phyloP scores from a whole-genome alignment of 1,140 invertebrate genomes.

The Magallana angulata region DNA sequence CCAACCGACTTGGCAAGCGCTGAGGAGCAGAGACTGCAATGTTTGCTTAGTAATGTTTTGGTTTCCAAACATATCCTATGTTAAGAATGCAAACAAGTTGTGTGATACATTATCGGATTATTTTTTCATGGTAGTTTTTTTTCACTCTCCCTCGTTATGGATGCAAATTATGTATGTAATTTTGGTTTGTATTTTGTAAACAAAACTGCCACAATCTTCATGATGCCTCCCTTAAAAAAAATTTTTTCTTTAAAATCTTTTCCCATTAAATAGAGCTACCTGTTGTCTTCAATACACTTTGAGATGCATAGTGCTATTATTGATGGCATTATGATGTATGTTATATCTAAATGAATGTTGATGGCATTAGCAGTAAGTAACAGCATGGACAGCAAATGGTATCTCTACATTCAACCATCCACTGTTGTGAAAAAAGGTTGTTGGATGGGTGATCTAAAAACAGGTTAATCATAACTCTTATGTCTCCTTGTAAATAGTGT shows the following conservation, averaged over 20 bases:
- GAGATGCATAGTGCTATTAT: not conserved
- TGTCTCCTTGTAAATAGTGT: conserved; percentile 25
- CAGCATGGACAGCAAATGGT: not conserved
- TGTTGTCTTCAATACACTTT: not conserved
- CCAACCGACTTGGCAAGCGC: conserved; percentile 41
- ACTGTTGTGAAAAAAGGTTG: conserved; percentile 28
- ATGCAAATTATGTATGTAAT: conserved; percentile 9
- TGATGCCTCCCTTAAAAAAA: not conserved
- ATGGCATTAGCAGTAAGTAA: not conserved
- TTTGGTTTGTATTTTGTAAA: not conserved
- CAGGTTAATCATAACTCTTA: not conserved
- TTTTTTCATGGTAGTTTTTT: not conserved
- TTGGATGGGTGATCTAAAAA: not conserved
- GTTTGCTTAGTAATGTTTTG: conserved; percentile 28
- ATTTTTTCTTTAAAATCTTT: not conserved
- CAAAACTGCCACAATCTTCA: not conserved
- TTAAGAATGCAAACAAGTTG: conserved; percentile 33
- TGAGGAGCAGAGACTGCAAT: conserved; percentile 8
- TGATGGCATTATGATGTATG: not conserved
- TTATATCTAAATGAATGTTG: not conserved
- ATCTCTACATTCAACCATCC: not conserved
- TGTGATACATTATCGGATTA: not conserved
- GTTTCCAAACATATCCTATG: conserved; percentile 22
- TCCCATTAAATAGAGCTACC: not conserved
- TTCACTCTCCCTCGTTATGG: not conserved